phyloP scores from a whole-genome alignment of 2,113 vertebrate species.

The Halichoeres trimaculatus region DNA sequence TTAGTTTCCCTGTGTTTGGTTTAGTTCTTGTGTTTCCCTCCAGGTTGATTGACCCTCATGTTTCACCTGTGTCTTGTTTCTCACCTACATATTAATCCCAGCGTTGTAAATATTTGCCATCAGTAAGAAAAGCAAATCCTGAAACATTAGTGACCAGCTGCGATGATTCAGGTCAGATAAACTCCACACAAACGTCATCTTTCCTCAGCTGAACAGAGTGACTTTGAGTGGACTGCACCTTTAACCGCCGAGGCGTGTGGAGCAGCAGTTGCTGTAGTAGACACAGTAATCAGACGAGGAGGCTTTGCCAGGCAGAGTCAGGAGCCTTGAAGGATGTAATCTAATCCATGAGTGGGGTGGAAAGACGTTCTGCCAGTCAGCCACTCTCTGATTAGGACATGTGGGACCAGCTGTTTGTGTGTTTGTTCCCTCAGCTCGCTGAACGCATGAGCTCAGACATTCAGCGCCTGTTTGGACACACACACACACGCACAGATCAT shows the following conservation, averaged over 20 bases:
- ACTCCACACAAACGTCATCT: too few species aligned
- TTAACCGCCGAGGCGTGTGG: not conserved
- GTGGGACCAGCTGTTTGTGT: conserved; percentile 64
- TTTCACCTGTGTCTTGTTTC: too few species aligned
- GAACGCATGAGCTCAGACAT: conserved; percentile 7
- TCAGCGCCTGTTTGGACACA: conserved; percentile 40
- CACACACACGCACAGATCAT: not conserved
- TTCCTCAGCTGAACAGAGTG: not conserved
- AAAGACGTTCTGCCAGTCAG: conserved; percentile 58
- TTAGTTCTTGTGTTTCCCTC: too few species aligned
- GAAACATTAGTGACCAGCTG: too few species aligned
- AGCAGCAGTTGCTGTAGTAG: conserved; percentile 9
- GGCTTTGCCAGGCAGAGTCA: conserved; percentile 41
- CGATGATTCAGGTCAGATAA: too few species aligned
- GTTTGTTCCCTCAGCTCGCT: conserved; percentile 35
- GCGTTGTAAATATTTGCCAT: too few species aligned
- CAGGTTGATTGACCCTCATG: too few species aligned
- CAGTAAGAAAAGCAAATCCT: too few species aligned
- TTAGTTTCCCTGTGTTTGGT: too few species aligned
- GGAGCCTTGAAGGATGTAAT: conserved; percentile 52
- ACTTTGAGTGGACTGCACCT: not conserved
- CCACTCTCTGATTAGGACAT: conserved; percentile 62
- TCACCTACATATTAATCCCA: too few species aligned
- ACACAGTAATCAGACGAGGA: not conserved
- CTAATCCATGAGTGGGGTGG: conserved; percentile 37